Conservation (phyloP, 2,888 invertebrate genomes). For the Agonopterix alstromeriana region DNA sequence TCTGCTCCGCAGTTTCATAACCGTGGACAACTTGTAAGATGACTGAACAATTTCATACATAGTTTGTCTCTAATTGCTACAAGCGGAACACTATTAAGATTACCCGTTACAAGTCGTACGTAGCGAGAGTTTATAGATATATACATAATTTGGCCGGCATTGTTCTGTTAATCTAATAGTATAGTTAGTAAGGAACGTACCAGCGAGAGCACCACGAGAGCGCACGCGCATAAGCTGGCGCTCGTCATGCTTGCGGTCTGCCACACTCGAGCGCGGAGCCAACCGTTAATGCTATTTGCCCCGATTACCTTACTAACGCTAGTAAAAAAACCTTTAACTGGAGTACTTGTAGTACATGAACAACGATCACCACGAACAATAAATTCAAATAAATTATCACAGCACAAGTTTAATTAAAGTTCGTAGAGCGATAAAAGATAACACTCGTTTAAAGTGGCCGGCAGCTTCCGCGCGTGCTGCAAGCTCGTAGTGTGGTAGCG, state of each 20-base stretch:
- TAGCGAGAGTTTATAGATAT: too few relatives aligned
- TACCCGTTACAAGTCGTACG: too few relatives aligned
- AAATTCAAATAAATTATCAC: constrained; percentile 23
- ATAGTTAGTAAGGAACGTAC: constrained; percentile 35
- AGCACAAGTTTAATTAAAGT: constrained; percentile 19
- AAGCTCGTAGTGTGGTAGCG: constrained; percentile 14
- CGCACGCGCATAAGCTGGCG: constrained; percentile 45
- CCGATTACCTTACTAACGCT: constrained; percentile 68
- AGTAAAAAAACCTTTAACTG: constrained; percentile 38
- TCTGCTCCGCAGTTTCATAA: too few relatives aligned
- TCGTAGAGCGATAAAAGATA: too few relatives aligned
- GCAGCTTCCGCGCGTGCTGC: constrained; percentile 8
- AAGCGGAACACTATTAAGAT: too few relatives aligned
- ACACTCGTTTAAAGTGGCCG: not conserved
- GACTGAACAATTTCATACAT: too few relatives aligned
- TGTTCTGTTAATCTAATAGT: not conserved
- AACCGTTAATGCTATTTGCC: constrained; percentile 75
- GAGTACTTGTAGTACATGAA: constrained; percentile 8
- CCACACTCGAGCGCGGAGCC: constrained; percentile 73
- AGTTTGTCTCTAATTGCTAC: too few relatives aligned
- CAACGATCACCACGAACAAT: constrained; percentile 14
- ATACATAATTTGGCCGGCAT: too few relatives aligned
- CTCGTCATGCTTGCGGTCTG: constrained; percentile 74
- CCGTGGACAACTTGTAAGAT: too few relatives aligned
- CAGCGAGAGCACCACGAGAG: constrained; percentile 60